Base-by-base conservation (phyloP, 2,888 invertebrate species). In the Halictus quadricinctus region DNA sequence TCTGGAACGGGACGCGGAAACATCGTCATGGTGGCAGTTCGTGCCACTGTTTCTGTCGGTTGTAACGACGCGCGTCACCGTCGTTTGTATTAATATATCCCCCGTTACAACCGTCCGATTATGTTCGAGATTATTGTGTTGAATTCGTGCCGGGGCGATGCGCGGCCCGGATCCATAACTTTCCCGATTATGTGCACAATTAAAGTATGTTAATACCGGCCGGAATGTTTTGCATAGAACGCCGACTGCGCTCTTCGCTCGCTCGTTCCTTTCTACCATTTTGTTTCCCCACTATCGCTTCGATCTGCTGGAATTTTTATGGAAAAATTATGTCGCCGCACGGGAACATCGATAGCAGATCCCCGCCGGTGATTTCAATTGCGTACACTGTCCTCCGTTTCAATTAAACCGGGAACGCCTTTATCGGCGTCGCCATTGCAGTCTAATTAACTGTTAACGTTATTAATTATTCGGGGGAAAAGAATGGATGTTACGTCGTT, bases 101-200 rank as follows among this genome's bases (percentile, higher is more conserved):
- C 72, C 72, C 72, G 73, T 72, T 79, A 73, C 74, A 64, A 75
- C 75, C 46, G 36, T 15, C 78, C 72, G 78, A 83, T 84, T 75
- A 83, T 66, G 78, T 58, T 48, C 50, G 72, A 83, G 84, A 84
- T 84, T 84, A 84, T 84, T 84, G 78, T 84, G 78, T 84, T 78
- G 83, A 84, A 84, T 83, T 75, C 84, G 84, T 77, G 84, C 60
- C 77, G 36, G 83, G 54, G 60, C 77, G 74, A 83, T 83, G 84
- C 66, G 66, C 83, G 83, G 77, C 78, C 84, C 74, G 78, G 75
- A 83, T 84, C 83, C 83, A 77, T 74, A 72, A 78, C 75, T 83
- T 83, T 54, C n/a, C 78, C 64, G 84, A 79, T 83, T 83, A 58
- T 21, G 46, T 18, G 29, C 60, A 29, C 60, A 58, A 64, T 29